These are phyloP conservation scores for Drosophila cognata DNA, from an alignment of 2,888 invertebrate species.

Conservation along the genomic window DNA sequence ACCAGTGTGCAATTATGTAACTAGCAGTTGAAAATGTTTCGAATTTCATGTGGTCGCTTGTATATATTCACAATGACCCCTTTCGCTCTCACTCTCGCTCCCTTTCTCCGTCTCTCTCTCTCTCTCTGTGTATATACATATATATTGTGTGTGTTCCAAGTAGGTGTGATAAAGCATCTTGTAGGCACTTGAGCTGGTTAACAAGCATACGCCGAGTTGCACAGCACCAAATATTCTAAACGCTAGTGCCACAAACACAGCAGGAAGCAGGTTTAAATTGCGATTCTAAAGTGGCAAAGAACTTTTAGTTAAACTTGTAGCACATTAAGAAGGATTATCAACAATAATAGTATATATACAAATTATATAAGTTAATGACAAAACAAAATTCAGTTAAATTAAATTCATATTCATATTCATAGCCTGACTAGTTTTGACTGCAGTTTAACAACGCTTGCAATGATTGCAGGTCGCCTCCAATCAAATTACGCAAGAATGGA, in stretches of 20 bases:
- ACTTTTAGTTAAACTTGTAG: neutral
- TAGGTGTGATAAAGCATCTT: slow-evolving; percentile 63
- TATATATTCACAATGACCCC: slow-evolving; percentile 24
- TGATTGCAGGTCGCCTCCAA: slow-evolving; percentile 6
- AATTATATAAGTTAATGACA: neutral
- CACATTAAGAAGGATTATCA: neutral
- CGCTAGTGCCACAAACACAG: neutral
- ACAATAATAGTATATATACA: neutral
- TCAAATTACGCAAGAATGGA: slow-evolving; percentile 34
- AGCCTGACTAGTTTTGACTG: neutral
- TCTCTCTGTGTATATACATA: neutral
- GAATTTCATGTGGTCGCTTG: slow-evolving; percentile 72
- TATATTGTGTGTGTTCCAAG: slow-evolving; percentile 38
- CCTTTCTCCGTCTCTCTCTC: neutral
- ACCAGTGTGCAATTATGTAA: slow-evolving; percentile 69
- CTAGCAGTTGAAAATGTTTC: slow-evolving; percentile 76
- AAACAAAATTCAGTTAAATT: neutral
- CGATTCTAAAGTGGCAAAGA: neutral
- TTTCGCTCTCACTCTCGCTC: neutral
- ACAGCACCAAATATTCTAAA: slow-evolving; percentile 30
- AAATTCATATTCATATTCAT: neutral
- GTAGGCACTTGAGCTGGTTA: slow-evolving; percentile 58
- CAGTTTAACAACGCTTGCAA: neutral
- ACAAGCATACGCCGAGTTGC: slow-evolving; percentile 66
- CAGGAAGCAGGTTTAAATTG: slow-evolving; percentile 6